Conservation (phyloP, 2,113 vertebrate species). For the Candoia aspera region DNA sequence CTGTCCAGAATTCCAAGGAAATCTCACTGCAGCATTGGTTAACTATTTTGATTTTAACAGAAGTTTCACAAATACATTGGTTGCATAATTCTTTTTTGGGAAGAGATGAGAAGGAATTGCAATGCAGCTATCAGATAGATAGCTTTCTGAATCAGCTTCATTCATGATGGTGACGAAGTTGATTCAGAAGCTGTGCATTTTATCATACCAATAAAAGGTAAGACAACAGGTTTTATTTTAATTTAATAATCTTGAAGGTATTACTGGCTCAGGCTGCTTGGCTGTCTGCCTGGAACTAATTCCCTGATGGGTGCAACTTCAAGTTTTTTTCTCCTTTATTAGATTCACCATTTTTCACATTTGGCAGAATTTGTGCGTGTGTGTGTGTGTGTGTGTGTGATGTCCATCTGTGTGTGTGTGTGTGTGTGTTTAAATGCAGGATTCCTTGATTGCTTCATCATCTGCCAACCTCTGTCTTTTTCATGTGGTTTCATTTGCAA, state of each 20-base stretch:
- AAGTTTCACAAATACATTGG: slow-evolving; percentile 55
- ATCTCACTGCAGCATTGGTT: slow-evolving; percentile 48
- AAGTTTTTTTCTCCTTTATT: slow-evolving; percentile 52
- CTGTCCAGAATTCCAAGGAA: slow-evolving; percentile 33
- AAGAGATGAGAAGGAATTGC: slow-evolving; percentile 50
- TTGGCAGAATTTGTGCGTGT: too few species aligned
- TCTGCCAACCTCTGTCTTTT: slow-evolving; percentile 25
- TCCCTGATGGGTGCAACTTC: slow-evolving; percentile 57
- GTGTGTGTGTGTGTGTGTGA: too few species aligned
- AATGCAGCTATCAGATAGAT: slow-evolving; percentile 39
- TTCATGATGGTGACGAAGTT: slow-evolving; percentile 39
- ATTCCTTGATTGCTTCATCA: slow-evolving; percentile 61
- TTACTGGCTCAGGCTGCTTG: slow-evolving; percentile 62
- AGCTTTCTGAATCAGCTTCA: too few species aligned
- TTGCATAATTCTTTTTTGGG: slow-evolving; percentile 11
- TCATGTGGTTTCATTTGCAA: slow-evolving; percentile 20
- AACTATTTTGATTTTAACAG: slow-evolving; percentile 56
- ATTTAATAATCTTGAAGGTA: slow-evolving; percentile 73
- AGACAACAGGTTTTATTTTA: slow-evolving; percentile 72
- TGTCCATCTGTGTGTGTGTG: too few species aligned
- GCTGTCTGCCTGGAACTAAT: slow-evolving; percentile 66
- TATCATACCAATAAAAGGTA: slow-evolving; percentile 62
- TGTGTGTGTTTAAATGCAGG: slow-evolving; percentile 13
- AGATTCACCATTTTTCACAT: slow-evolving; percentile 54
- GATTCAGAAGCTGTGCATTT: slow-evolving; percentile 59